Evolutionary conservation across 2,888 invertebrate species (phyloP), one percentile per base, ranked within the genome.

Genomic region (Eueremaeus valkanovi): DNA sequence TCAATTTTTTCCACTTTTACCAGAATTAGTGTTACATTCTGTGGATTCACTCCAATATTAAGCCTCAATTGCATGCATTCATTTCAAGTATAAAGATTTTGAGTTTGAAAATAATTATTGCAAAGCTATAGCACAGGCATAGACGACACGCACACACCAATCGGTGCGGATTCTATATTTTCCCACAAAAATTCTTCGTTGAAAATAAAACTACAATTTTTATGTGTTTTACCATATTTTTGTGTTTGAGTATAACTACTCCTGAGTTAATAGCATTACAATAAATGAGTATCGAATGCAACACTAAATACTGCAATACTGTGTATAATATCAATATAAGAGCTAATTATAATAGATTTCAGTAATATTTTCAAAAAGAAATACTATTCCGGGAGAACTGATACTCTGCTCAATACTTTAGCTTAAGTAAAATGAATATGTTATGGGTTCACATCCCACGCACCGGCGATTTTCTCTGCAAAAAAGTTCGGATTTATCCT

Each of bases 401-500:
- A 51, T n/a, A n/a, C n/a, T 63, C 33, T 63, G 33, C 33, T 33
- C 33, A 33, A 63, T 63, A 36, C n/a, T 36, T 33, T 36, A 21
- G 3, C 18, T 21, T 40, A 68, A 68, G 33, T 55, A 55, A 13
- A 24, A 29, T n/a, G 61, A 40, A 68, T 68, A 68, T 40, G 42
- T 63, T 68, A 36, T 68, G 13, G 24, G 24, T 13, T 55, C 55
- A 24, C 55, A 68, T 68, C 68, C 68, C 68, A 68, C 68, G 68
- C 68, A 68, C 21, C 27, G 36, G 40, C 24, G 24, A 11, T 68
- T 68, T 68, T 68, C 31, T 2, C 68, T 42, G 18, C 58, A 58
- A 68, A 68, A 68, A 68, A 68, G 42, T 68, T 18, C 1, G 68
- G 68, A 68, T 68, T 68, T 68, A 68, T 42, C 40, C 36, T 68